Conservation (phyloP, 2,113 vertebrate genomes). For the Anthoscopus minutus region DNA sequence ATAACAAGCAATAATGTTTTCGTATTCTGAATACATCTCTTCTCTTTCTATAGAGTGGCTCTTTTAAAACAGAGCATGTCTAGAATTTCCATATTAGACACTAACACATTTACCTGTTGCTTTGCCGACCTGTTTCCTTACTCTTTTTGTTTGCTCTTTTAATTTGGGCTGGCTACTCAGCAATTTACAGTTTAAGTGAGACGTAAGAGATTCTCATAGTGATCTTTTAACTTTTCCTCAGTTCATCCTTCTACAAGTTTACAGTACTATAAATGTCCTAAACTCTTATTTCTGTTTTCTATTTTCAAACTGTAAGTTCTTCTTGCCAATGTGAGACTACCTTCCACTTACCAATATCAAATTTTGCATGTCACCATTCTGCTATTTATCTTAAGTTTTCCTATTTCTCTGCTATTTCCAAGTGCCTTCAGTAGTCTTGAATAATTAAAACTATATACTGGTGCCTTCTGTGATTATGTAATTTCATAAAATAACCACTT, state of each 20-base stretch:
- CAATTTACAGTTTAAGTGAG: neutral
- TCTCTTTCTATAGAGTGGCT: neutral
- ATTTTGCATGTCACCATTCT: neutral
- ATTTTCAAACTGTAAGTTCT: neutral
- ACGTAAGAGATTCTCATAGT: neutral
- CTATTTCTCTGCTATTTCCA: neutral
- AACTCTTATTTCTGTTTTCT: neutral
- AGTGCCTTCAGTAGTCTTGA: neutral
- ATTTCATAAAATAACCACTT: neutral
- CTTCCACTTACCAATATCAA: neutral
- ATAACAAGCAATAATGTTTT: neutral
- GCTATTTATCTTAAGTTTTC: neutral
- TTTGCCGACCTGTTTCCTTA: neutral
- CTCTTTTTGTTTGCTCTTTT: neutral
- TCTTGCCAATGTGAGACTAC: neutral
- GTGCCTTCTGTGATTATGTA: neutral
- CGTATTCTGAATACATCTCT: neutral
- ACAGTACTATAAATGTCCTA: neutral
- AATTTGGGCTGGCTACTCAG: neutral
- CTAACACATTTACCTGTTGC: neutral
- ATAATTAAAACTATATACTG: neutral
- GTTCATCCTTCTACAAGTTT: neutral
- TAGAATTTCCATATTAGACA: neutral
- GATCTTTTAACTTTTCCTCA: neutral
- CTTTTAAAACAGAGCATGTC: neutral